Percentiles rank a stretch among this genome's conserved stretches.
Conservation (phyloP, 1,140 invertebrate species). For the Drosophila burlai region DNA sequence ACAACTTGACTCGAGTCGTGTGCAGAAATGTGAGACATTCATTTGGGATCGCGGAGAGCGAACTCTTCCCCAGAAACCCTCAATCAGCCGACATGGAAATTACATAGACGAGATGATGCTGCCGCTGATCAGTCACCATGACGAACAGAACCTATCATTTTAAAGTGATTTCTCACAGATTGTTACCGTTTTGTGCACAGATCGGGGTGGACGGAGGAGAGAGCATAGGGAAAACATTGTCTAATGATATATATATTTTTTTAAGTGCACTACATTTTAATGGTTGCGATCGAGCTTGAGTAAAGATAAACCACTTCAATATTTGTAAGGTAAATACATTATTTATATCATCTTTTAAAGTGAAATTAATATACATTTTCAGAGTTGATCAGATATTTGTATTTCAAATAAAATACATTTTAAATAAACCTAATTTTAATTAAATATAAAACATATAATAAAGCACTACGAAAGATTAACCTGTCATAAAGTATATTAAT, state of each 20-base stretch:
- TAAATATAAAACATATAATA: too few relatives aligned
- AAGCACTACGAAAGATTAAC: too few relatives aligned
- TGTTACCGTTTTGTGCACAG: not conserved
- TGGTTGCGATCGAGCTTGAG: not conserved
- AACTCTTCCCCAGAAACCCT: constrained; percentile 14
- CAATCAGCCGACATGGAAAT: constrained; percentile 19
- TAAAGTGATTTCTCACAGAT: not conserved
- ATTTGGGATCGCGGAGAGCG: not conserved
- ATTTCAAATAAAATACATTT: too few relatives aligned
- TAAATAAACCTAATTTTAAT: too few relatives aligned
- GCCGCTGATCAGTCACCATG: constrained; percentile 32
- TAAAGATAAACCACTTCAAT: too few relatives aligned
- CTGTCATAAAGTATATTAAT: too few relatives aligned
- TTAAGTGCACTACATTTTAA: constrained; percentile 7
- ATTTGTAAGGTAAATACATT: too few relatives aligned
- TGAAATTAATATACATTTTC: too few relatives aligned
- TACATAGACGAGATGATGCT: constrained; percentile 23
- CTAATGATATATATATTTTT: not conserved
- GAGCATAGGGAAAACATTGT: not conserved
- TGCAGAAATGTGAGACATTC: constrained; percentile 10
- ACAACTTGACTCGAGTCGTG: not conserved
- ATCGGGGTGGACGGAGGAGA: not conserved
- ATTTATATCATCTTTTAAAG: too few relatives aligned
- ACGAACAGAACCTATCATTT: constrained; percentile 33
- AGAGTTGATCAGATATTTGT: too few relatives aligned